Percentiles rank a stretch among this genome's conserved stretches.
phyloP scores from a whole-genome alignment of 2,888 invertebrate species.

The Elmis aenea region DNA sequence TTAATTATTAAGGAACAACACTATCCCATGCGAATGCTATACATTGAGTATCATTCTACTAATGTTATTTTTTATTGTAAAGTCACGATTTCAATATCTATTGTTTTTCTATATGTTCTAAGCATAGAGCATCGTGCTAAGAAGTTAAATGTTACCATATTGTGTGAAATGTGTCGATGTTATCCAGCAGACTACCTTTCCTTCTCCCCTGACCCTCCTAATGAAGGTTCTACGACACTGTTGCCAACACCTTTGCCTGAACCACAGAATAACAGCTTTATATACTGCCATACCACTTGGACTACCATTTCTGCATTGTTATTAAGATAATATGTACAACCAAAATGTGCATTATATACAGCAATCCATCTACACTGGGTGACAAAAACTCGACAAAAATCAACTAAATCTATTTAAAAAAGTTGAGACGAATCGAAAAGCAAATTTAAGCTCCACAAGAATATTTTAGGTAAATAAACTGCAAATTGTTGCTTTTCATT shows the following conservation, averaged over 20 bases:
- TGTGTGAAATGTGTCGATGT: too few relatives aligned
- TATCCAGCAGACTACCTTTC: slow-evolving; percentile 38
- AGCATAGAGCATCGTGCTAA: slow-evolving; percentile 15
- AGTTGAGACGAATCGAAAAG: too few relatives aligned
- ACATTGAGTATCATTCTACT: too few relatives aligned
- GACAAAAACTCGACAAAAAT: not conserved
- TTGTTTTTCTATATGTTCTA: too few relatives aligned
- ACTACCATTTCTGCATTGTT: slow-evolving; percentile 38
- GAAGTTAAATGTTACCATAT: slow-evolving; percentile 21
- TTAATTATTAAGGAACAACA: too few relatives aligned
- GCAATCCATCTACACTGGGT: not conserved
- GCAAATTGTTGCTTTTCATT: too few relatives aligned
- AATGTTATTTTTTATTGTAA: too few relatives aligned
- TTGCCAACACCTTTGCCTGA: slow-evolving; percentile 44
- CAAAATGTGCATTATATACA: slow-evolving; percentile 1
- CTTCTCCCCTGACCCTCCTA: slow-evolving; percentile 42
- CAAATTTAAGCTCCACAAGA: too few relatives aligned
- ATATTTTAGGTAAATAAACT: too few relatives aligned
- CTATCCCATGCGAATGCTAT: too few relatives aligned
- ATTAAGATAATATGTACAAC: slow-evolving; percentile 14
- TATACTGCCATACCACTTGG: slow-evolving; percentile 41
- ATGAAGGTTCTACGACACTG: slow-evolving; percentile 36
- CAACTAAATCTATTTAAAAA: too few relatives aligned
- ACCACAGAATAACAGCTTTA: slow-evolving; percentile 44
- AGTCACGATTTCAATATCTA: too few relatives aligned